Evolutionary conservation across 2,888 invertebrate genomes (phyloP).

Genomic region (Metopia argyrocephala): DNA sequence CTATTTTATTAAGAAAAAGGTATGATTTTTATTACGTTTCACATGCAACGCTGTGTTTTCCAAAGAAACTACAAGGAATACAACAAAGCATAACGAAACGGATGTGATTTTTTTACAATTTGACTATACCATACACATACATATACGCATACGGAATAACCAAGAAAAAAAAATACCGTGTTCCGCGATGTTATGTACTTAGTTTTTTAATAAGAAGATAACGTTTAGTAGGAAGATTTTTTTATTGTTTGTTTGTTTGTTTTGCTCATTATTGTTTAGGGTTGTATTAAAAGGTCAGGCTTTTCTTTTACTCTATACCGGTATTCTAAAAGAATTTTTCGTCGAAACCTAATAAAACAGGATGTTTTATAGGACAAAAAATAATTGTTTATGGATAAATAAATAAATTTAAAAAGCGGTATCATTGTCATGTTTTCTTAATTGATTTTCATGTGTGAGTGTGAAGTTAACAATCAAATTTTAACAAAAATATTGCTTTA

Average conservation of each 20-base stretch:
- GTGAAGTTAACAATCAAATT: background rate
- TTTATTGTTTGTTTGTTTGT: background rate
- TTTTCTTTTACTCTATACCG: background rate
- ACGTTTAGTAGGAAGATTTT: background rate
- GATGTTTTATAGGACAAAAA: background rate
- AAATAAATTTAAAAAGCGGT: background rate
- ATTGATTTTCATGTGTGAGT: background rate
- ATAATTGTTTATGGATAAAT: background rate
- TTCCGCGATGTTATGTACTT: no score
- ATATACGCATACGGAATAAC: background rate
- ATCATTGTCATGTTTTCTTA: background rate
- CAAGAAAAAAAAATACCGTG: background rate
- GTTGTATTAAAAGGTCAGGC: background rate
- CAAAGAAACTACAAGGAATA: slow-evolving; percentile 24
- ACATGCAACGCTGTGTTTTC: slow-evolving; percentile 1
- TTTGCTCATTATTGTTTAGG: background rate
- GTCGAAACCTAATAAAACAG: background rate
- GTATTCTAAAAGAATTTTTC: background rate
- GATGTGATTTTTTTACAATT: slow-evolving; percentile 32
- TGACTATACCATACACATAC: background rate
- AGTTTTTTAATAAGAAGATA: no score
- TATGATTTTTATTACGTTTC: background rate
- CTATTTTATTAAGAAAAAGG: background rate
- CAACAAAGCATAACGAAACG: slow-evolving; percentile 31
- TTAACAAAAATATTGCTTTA: no score